A percentile compares a stretch with the other conserved stretches of the same genome.
These are phyloP conservation scores for Chelmon rostratus DNA, from an alignment of 2,797 vertebrate species.

Conservation along the genomic window DNA sequence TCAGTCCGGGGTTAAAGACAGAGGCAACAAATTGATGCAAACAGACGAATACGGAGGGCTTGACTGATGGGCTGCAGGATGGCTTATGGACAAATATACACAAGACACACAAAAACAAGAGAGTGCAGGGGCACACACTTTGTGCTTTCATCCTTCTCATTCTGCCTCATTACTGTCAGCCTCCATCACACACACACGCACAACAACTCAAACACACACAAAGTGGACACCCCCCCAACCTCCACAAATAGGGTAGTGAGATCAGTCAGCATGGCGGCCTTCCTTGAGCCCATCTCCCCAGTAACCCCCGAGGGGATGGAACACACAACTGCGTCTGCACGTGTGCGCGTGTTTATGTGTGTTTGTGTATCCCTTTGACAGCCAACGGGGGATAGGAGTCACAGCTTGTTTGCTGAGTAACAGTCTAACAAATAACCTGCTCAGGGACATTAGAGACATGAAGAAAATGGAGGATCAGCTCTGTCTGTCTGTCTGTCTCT, in stretches of 20 bases:
- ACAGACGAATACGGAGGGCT: slow-evolving; percentile 45
- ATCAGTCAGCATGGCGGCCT: slow-evolving; percentile 53
- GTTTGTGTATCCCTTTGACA: slow-evolving; percentile 60
- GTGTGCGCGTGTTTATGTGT: slow-evolving; percentile 39
- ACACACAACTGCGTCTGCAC: slow-evolving; percentile 11
- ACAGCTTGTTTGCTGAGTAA: slow-evolving; percentile 76
- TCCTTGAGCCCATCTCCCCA: slow-evolving; percentile 43
- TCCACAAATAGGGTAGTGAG: slow-evolving; percentile 47
- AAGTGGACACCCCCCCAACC: slow-evolving; percentile 31
- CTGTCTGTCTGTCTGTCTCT: slow-evolving; percentile 24
- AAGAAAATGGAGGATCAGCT: slow-evolving; percentile 47
- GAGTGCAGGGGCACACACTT: background rate
- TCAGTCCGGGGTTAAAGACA: slow-evolving; percentile 59
- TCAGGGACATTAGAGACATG: slow-evolving; percentile 63
- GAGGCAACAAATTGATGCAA: slow-evolving; percentile 65
- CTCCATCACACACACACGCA: slow-evolving; percentile 14
- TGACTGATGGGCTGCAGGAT: slow-evolving; percentile 47
- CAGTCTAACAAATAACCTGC: slow-evolving; percentile 80
- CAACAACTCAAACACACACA: slow-evolving; percentile 17
- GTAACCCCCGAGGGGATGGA: slow-evolving; percentile 32
- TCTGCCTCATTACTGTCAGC: slow-evolving; percentile 52
- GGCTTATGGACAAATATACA: slow-evolving; percentile 27
- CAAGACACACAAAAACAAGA: slow-evolving; percentile 19
- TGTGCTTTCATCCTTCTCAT: slow-evolving; percentile 41
- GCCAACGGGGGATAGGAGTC: slow-evolving; percentile 59